Percentiles rank a stretch among this genome's conserved stretches.
These are phyloP conservation scores for Thunnus albacares DNA, from an alignment of 2,797 vertebrate genomes.

Conservation along the genomic window DNA sequence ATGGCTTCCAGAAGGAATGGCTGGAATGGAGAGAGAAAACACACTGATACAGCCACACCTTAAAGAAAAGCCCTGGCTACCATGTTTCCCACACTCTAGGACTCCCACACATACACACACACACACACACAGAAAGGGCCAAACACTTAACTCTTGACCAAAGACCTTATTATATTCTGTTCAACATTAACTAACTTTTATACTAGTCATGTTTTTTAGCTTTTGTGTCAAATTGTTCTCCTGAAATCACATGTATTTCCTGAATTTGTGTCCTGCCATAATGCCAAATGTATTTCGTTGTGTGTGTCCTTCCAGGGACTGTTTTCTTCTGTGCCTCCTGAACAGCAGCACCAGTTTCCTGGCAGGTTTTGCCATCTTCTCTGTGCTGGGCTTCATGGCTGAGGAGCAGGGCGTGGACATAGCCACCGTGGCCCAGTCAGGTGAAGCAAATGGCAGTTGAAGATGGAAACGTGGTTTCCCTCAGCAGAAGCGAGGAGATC, in stretches of 20 bases:
- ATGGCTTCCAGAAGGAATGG: conserved; percentile 74
- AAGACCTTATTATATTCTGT: background rate
- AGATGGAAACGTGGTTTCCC: background rate
- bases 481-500: background rate
- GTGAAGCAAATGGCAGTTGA: conserved; percentile 46
- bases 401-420: conserved; percentile 90
- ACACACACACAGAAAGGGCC: background rate
- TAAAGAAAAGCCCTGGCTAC: conserved; percentile 71
- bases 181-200: background rate
- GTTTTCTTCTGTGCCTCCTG: conserved; percentile 90
- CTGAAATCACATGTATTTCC: background rate
- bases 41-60: conserved; percentile 75
- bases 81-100: conserved; percentile 75
- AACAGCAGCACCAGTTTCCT: conserved; percentile 94
- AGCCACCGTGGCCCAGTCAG: conserved; percentile 90
- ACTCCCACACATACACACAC: conserved; percentile 26
- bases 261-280: background rate
- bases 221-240: background rate
- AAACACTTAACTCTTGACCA: conserved; percentile 31
- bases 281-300: background rate
- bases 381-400: conserved; percentile 95
- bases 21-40: conserved; percentile 82
- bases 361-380: conserved; percentile 95
- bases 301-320: conserved; percentile 85
- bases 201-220: background rate